Conservation (phyloP, 2,888 invertebrate genomes). For the Pyrrhia umbra region DNA sequence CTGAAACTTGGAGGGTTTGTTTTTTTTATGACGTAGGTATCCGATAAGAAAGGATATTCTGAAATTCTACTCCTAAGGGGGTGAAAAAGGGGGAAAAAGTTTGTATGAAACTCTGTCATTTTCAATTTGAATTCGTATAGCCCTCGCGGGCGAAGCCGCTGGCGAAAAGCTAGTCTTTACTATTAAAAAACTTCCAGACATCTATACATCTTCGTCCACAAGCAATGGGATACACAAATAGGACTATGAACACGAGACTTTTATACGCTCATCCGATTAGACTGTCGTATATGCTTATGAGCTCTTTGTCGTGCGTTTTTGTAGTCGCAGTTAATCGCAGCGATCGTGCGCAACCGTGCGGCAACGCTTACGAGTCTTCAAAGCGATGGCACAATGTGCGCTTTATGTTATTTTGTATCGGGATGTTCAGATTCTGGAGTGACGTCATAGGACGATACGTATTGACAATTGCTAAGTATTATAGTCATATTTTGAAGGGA, state of each 20-base stretch:
- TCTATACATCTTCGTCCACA: constrained; percentile 48
- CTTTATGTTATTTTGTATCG: constrained; percentile 67
- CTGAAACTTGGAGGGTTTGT: too few species aligned
- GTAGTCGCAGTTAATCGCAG: constrained; percentile 79
- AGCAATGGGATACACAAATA: constrained; percentile 69
- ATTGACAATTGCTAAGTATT: constrained; percentile 28
- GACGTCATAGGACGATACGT: constrained; percentile 24
- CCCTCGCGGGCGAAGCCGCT: too few species aligned
- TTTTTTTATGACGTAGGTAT: too few species aligned
- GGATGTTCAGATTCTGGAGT: constrained; percentile 40
- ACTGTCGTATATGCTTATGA: constrained; percentile 84
- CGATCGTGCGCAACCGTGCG: constrained; percentile 78
- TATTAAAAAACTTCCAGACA: neutral
- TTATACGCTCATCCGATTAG: constrained; percentile 88
- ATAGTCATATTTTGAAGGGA: neutral
- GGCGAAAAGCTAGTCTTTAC: neutral
- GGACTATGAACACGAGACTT: constrained; percentile 75
- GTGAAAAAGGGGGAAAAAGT: too few species aligned
- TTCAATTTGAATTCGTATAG: too few species aligned
- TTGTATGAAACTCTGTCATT: too few species aligned
- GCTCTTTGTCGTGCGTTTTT: constrained; percentile 82
- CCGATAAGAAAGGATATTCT: too few species aligned
- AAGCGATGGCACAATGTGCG: constrained; percentile 67
- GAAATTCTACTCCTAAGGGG: too few species aligned
- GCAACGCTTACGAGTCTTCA: constrained; percentile 73